Conservation (phyloP, 2,797 vertebrate species). For the Myiotriccus ornatus region DNA sequence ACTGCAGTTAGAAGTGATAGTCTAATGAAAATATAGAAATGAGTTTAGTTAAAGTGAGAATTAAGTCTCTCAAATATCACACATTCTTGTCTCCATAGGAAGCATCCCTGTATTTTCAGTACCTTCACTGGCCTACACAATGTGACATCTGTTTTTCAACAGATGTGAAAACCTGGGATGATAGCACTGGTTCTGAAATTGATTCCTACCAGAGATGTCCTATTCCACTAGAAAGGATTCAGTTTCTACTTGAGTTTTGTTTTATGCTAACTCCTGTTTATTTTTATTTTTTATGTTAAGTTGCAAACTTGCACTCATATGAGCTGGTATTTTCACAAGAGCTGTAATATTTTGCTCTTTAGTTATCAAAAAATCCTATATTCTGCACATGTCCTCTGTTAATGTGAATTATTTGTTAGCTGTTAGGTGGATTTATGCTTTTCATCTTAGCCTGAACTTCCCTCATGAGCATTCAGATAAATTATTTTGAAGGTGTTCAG, state of each 20-base stretch:
- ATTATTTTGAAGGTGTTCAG: slow-evolving; percentile 44
- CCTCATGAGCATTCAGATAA: slow-evolving; percentile 44
- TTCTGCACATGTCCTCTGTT: slow-evolving; percentile 1
- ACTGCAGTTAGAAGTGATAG: not conserved
- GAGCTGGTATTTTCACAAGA: not conserved
- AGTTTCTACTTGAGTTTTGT: not conserved
- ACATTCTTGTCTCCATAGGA: not conserved
- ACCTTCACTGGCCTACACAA: not conserved
- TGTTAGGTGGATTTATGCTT: slow-evolving; percentile 49
- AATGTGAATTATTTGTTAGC: slow-evolving; percentile 46
- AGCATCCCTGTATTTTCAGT: not conserved
- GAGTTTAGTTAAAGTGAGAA: not conserved
- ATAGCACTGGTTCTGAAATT: not conserved
- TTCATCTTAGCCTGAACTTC: slow-evolving; percentile 43
- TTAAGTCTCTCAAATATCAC: not conserved
- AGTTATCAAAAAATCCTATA: slow-evolving; percentile 12
- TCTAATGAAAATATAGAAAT: not conserved
- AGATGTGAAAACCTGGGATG: not conserved
- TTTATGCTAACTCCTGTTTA: not conserved
- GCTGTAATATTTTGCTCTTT: not conserved
- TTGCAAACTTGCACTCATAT: not conserved
- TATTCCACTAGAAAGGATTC: not conserved
- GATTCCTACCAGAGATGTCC: not conserved
- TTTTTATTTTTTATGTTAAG: not conserved
- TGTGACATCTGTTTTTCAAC: not conserved